Conservation (phyloP, 1,140 invertebrate species). For the Drosophila novamexicana region DNA sequence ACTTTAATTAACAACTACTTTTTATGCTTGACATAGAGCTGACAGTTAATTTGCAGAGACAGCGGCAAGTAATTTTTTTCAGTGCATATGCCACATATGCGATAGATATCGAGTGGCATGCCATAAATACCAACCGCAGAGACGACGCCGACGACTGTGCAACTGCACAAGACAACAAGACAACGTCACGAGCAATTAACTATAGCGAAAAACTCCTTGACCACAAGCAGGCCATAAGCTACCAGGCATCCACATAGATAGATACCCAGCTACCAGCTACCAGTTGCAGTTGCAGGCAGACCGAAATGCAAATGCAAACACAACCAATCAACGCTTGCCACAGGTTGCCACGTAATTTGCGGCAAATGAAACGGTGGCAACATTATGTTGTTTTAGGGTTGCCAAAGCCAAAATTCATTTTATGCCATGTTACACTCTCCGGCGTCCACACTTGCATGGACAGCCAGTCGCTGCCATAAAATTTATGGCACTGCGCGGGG, state of each 20-base stretch:
- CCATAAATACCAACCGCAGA: constrained; percentile 58
- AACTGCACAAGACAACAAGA: constrained; percentile 29
- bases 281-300: constrained; percentile 12
- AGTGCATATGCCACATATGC: constrained; percentile 35
- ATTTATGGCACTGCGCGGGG: constrained; percentile 53
- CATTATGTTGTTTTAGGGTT: constrained; percentile 55
- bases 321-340: constrained; percentile 33
- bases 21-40: too few relatives aligned
- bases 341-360: constrained; percentile 54
- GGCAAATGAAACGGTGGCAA: constrained; percentile 59
- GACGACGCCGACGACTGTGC: background rate
- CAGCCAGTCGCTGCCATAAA: constrained; percentile 33
- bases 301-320: constrained; percentile 31
- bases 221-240: constrained; percentile 52
- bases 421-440: constrained; percentile 57
- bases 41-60: too few relatives aligned
- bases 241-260: constrained; percentile 1
- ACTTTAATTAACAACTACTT: too few relatives aligned
- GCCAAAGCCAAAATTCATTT: constrained; percentile 70
- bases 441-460: constrained; percentile 1
- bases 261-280: constrained; percentile 12
- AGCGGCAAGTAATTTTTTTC: constrained; percentile 24
- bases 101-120: constrained; percentile 35
- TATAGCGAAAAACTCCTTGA: constrained; percentile 77
- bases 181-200: constrained; percentile 80